Evolutionary conservation across 2,888 invertebrate species (phyloP).

Genomic region (Callimorpha dominula): DNA sequence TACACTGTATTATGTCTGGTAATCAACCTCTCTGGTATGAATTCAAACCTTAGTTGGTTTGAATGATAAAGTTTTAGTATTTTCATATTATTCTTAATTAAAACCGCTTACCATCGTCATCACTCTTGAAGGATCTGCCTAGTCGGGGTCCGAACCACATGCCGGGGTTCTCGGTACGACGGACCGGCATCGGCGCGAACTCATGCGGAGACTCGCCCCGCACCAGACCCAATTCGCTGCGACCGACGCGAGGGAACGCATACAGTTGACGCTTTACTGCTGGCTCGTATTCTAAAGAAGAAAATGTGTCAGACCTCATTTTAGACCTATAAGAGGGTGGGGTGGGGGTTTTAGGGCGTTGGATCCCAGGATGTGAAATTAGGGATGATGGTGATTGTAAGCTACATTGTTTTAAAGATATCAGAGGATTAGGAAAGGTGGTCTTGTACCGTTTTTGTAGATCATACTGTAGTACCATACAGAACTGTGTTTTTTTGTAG

Average conservation of each 20-base stretch:
- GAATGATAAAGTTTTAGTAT: too few species aligned
- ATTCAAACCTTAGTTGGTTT: too few species aligned
- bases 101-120: constrained; percentile 67
- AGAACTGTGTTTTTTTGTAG: too few species aligned
- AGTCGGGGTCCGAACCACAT: constrained; percentile 91
- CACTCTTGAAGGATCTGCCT: constrained; percentile 82
- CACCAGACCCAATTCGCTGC: constrained; percentile 55
- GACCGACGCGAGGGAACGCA: constrained; percentile 80
- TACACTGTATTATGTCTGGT: too few species aligned
- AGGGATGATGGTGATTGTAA: not conserved
- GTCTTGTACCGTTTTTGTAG: not conserved
- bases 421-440: not conserved
- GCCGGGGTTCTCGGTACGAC: constrained; percentile 61
- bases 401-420: not conserved
- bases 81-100: too few species aligned
- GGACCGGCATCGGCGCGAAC: constrained; percentile 45
- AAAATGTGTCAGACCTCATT: not conserved
- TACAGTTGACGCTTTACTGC: constrained; percentile 72
- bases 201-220: constrained; percentile 31
- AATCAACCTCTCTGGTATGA: too few species aligned
- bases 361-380: too few species aligned
- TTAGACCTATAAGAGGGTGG: not conserved
- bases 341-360: too few species aligned
- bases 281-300: constrained; percentile 64
- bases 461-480: too few species aligned